Evolutionary conservation across 2,888 invertebrate species (phyloP).

Genomic region (Chymomyza procnemis): DNA sequence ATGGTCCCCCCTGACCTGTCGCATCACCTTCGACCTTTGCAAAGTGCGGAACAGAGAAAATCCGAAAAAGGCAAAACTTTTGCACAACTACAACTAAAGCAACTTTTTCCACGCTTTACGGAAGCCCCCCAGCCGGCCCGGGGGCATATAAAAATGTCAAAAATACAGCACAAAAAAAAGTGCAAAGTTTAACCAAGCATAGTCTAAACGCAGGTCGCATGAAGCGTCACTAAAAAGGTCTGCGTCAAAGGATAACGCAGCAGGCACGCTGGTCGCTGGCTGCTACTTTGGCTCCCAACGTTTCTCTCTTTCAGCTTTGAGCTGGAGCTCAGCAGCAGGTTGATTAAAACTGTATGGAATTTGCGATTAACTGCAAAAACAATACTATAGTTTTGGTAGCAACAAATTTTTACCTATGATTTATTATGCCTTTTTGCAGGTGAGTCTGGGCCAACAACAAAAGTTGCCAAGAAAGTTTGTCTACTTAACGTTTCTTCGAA

Average conservation of each 20-base stretch:
- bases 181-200: slow-evolving; percentile 56
- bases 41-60: slow-evolving; percentile 22
- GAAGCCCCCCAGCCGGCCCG: slow-evolving; percentile 20
- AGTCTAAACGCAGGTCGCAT: slow-evolving; percentile 54
- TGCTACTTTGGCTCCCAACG: neutral
- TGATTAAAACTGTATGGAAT: slow-evolving; percentile 64
- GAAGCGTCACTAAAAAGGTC: slow-evolving; percentile 53
- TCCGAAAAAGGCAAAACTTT: slow-evolving; percentile 29
- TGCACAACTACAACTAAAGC: slow-evolving; percentile 11
- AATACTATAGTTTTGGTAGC: neutral
- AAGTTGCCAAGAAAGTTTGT: neutral
- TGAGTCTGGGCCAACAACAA: neutral
- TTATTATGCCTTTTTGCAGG: slow-evolving; percentile 35
- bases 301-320: neutral
- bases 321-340: slow-evolving; percentile 7
- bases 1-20: neutral
- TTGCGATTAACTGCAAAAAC: slow-evolving; percentile 55
- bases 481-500: neutral
- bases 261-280: slow-evolving; percentile 13
- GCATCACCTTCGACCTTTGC: neutral
- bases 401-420: slow-evolving; percentile 35
- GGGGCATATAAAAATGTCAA: neutral
- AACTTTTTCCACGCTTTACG: slow-evolving; percentile 10
- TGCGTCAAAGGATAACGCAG: slow-evolving; percentile 56
- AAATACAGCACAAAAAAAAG: neutral